Evolutionary conservation across 2,888 invertebrate species (phyloP).

Genomic region (Harpalus rubripes): DNA sequence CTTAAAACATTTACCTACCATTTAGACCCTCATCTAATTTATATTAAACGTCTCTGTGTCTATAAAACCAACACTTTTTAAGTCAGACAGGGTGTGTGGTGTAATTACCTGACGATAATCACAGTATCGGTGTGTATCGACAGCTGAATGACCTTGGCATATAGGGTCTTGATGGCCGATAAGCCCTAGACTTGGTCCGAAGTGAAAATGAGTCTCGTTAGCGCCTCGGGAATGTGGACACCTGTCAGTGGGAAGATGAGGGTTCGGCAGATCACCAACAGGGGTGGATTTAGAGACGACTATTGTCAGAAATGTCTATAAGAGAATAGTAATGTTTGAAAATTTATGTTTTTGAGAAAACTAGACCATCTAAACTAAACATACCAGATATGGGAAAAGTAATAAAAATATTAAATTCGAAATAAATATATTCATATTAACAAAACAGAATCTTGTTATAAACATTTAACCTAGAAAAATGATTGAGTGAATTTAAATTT

Average conservation of each 20-base stretch:
- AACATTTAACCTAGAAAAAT: too few relatives aligned
- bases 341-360: too few relatives aligned
- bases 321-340: not conserved
- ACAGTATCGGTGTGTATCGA: constrained; percentile 57
- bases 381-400: too few relatives aligned
- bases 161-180: not conserved
- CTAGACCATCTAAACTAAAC: too few relatives aligned
- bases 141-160: constrained; percentile 54
- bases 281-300: constrained; percentile 6
- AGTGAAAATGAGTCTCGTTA: constrained; percentile 66
- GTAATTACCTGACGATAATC: constrained; percentile 58
- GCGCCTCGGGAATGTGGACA: constrained; percentile 63
- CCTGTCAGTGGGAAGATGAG: constrained; percentile 63
- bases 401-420: too few relatives aligned
- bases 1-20: too few relatives aligned
- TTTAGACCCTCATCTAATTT: not conserved
- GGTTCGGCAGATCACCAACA: constrained; percentile 52
- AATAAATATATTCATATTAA: too few relatives aligned
- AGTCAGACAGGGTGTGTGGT: not conserved
- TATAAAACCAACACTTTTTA: constrained; percentile 2
- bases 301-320: not conserved
- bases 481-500: too few relatives aligned
- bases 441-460: too few relatives aligned
- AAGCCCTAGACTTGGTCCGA: constrained; percentile 1
- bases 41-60: not conserved